Evolutionary conservation across 2,797 vertebrate species (phyloP).

Genomic region (Schizothorax lantsangensis): DNA sequence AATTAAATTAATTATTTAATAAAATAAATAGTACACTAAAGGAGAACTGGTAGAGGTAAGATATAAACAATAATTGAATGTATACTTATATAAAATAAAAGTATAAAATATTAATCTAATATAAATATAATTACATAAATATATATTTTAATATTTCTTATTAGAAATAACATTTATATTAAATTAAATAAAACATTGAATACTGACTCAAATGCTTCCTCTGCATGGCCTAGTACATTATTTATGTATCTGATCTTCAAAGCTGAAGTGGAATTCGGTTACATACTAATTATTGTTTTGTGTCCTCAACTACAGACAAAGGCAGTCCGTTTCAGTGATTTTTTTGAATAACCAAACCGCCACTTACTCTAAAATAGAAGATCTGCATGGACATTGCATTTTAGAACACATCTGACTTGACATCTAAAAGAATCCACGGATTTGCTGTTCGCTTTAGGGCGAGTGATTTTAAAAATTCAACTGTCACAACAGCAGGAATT

Average conservation of each 20-base stretch:
- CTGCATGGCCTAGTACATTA: background rate
- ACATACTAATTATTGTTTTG: constrained; percentile 1
- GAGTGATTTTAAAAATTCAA: constrained; percentile 9
- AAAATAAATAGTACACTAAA: background rate
- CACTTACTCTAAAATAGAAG: background rate
- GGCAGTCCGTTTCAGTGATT: background rate
- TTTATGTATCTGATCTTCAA: background rate
- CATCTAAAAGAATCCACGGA: background rate
- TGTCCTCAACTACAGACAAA: background rate
- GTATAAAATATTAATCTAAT: background rate
- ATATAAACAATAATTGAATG: background rate
- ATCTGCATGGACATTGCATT: background rate
- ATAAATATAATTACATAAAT: background rate
- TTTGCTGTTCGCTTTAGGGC: background rate
- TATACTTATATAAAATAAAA: background rate
- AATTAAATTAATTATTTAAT: background rate
- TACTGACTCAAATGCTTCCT: background rate
- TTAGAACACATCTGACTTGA: background rate
- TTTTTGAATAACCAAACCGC: background rate
- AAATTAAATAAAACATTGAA: background rate
- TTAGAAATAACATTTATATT: background rate
- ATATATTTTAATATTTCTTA: background rate
- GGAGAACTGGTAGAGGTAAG: background rate
- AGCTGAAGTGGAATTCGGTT: background rate
- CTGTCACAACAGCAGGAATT: background rate